These are phyloP conservation scores for Trachelus stipa DNA, from an alignment of 2,888 invertebrate species.

Conservation along the genomic window DNA sequence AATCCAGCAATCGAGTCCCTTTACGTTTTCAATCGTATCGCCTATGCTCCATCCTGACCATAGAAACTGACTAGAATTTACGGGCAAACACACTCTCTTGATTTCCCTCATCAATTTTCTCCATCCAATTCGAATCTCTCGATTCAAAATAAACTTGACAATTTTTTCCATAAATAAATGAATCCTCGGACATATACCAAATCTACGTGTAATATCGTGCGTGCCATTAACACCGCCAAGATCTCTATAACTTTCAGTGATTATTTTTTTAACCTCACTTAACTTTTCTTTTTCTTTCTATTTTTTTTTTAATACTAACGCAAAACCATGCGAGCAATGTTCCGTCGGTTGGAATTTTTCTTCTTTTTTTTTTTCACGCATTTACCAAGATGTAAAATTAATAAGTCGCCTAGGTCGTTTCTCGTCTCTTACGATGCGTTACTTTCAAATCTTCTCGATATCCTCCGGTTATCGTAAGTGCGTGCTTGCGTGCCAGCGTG, in stretches of 20 bases:
- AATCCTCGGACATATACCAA: background rate
- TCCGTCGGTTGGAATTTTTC: conserved; percentile 15
- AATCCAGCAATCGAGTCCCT: background rate
- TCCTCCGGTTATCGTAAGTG: background rate
- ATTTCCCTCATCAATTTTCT: background rate
- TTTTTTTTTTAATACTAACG: conserved; percentile 28
- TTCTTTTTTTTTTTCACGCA: background rate
- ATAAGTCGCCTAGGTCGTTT: background rate
- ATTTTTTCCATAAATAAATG: too few relatives aligned
- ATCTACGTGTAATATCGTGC: background rate
- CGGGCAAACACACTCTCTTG: background rate
- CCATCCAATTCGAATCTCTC: background rate
- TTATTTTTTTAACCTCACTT: conserved; percentile 10
- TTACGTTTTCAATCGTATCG: background rate
- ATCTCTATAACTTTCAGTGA: conserved; percentile 8
- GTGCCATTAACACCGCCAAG: background rate
- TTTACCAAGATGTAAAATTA: background rate
- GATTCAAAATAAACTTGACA: background rate
- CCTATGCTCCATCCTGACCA: background rate
- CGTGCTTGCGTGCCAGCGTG: background rate
- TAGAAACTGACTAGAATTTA: background rate
- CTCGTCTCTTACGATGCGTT: background rate
- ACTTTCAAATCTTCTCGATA: background rate
- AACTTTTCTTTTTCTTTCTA: conserved; percentile 15
- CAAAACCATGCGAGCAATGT: conserved; percentile 27